Evolutionary conservation across 2,113 vertebrate species (phyloP).

Genomic region (Hiodon tergisus): DNA sequence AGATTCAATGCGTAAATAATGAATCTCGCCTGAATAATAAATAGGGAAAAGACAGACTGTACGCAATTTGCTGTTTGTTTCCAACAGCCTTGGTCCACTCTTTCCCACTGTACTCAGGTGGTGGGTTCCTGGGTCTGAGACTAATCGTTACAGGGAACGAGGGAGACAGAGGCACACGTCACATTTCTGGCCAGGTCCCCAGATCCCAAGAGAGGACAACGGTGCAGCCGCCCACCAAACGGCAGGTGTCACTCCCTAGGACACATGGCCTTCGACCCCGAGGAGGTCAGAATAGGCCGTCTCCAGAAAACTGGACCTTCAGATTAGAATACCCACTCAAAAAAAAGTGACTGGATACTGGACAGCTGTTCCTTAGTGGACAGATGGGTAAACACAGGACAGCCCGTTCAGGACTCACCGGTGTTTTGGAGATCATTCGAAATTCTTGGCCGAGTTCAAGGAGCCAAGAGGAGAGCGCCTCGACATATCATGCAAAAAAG

Average conservation of each 20-base stretch:
- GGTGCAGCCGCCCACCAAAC: neutral
- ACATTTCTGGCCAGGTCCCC: neutral
- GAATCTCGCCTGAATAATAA: too few species aligned
- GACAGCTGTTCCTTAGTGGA: conserved; percentile 33
- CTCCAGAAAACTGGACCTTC: neutral
- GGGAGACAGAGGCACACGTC: too few species aligned
- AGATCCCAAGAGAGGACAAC: neutral
- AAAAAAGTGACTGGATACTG: conserved; percentile 6
- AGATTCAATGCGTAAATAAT: too few species aligned
- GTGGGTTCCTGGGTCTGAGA: too few species aligned
- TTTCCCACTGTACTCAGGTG: too few species aligned
- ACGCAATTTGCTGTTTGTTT: too few species aligned
- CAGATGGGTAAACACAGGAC: conserved; percentile 38
- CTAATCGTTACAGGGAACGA: too few species aligned
- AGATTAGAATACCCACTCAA: conserved; percentile 21
- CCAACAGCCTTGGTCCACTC: too few species aligned
- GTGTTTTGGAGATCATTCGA: neutral
- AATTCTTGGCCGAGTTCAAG: neutral
- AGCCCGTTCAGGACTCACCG: conserved; percentile 31
- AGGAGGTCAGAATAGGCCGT: conserved; percentile 11
- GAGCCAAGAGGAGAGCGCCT: neutral
- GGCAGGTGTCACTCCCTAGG: neutral
- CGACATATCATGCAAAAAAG: neutral
- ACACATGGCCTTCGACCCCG: neutral
- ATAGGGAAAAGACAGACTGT: too few species aligned